Evolutionary conservation across 37 sponge, comb jelly and placozoan species (phyloP), one percentile per base, ranked within the genome.

Genomic region (Ianthella basta): DNA sequence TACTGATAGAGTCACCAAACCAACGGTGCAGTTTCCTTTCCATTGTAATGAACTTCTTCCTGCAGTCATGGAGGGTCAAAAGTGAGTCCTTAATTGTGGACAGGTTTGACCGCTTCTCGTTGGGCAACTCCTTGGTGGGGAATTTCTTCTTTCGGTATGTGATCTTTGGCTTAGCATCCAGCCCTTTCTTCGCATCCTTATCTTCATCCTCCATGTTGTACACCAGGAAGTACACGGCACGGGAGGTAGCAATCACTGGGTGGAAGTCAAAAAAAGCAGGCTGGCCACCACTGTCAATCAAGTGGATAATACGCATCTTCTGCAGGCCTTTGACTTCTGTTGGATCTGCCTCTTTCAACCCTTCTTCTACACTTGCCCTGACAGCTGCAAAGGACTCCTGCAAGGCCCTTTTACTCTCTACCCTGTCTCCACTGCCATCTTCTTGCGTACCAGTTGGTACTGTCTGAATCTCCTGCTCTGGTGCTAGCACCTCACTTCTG

Each of bases 201-300:
- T n/a, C n/a, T n/a, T n/a, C n/a, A 10, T 64, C 70, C 19, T 18
- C 29, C 18, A 69, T 30, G 33, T 69, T 69, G 34, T 34, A 69
- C 34, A 69, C 70, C 34, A 34, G 70, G 1, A 69, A 30, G 70
- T 69, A 69, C 29, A 69, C 34, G 29, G 70, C 70, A 34, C 70
- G 29, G 35, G 70, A 69, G 1, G 70, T 34, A 2, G 70, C 70
- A 32, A 69, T 18, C 70, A 69, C 70, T 30, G 70, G 70, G 34
- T 69, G 70, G 19, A 69, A 1, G 33, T 69, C 70, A 30, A 34
- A 69, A 6, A 69, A 69, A 10, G 70, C 33, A 27, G 70, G 70
- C 70, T 69, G 70, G 6, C 70, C 34, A 10, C 70, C 70, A 69
- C 70, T 69, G 70, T 69, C 70, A 34, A 69, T 69, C 15, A 69